These are phyloP conservation scores for Eupithecia insigniata DNA, from an alignment of 2,888 invertebrate species.

Conservation along the genomic window DNA sequence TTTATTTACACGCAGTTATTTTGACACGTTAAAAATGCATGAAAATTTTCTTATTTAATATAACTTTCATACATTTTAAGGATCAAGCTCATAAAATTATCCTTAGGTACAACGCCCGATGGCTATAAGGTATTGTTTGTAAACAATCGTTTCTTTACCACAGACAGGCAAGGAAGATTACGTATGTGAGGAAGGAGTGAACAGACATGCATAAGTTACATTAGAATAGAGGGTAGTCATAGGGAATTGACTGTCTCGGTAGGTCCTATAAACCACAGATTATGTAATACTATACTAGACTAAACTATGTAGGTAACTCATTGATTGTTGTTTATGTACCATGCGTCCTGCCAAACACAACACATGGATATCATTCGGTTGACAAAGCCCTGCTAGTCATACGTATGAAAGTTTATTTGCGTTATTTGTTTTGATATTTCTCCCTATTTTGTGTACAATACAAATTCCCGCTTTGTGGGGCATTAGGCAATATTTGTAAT, in stretches of 20 bases:
- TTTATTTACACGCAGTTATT: conserved; percentile 1
- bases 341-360: background rate
- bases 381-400: background rate
- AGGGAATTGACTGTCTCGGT: background rate
- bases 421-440: background rate
- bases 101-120: background rate
- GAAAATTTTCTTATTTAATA: background rate
- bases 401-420: background rate
- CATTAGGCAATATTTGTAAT: background rate
- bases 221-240: background rate
- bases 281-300: background rate
- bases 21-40: background rate
- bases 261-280: no score
- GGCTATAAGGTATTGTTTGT: background rate
- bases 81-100: background rate
- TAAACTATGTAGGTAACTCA: no score
- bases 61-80: background rate
- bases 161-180: background rate
- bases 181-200: background rate
- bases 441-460: background rate
- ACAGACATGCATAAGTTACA: background rate
- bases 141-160: conserved; percentile 1
- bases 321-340: background rate
- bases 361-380: background rate
- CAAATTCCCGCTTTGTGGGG: background rate